These are phyloP conservation scores for Hypotaenidia okinawae DNA, from an alignment of 2,797 vertebrate species.

Conservation along the genomic window DNA sequence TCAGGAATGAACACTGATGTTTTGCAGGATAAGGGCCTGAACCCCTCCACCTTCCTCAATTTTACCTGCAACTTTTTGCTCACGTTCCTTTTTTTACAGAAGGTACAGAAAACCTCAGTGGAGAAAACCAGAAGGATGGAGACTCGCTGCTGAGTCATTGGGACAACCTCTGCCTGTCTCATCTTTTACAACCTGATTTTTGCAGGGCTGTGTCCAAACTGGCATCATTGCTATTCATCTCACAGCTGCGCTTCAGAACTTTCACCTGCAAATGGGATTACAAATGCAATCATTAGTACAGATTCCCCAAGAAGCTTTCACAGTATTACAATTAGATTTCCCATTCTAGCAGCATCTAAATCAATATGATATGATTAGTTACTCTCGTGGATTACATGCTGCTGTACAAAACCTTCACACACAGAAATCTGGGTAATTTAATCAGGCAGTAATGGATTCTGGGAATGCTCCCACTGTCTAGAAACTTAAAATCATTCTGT, in stretches of 20 bases:
- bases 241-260: conserved; percentile 71
- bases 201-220: conserved; percentile 18
- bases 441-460: conserved; percentile 82
- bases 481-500: conserved; percentile 78
- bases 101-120: neutral
- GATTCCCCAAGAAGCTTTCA: conserved; percentile 80
- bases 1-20: neutral
- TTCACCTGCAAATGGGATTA: conserved; percentile 83
- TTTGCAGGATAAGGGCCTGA: neutral
- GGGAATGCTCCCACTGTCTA: conserved; percentile 77
- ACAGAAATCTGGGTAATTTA: conserved; percentile 83
- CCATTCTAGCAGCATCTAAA: conserved; percentile 84
- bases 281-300: conserved; percentile 82
- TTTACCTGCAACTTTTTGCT: neutral
- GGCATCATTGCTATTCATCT: conserved; percentile 54
- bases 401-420: conserved; percentile 79
- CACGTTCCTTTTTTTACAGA: neutral
- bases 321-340: conserved; percentile 82
- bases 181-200: neutral
- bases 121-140: neutral
- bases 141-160: neutral
- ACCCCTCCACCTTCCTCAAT: neutral
- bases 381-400: conserved; percentile 79
- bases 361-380: conserved; percentile 85
- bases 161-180: neutral